Percentiles rank a stretch among this genome's conserved stretches.
phyloP scores from a whole-genome alignment of 2,797 vertebrate genomes.

The Ceyx erithaca region DNA sequence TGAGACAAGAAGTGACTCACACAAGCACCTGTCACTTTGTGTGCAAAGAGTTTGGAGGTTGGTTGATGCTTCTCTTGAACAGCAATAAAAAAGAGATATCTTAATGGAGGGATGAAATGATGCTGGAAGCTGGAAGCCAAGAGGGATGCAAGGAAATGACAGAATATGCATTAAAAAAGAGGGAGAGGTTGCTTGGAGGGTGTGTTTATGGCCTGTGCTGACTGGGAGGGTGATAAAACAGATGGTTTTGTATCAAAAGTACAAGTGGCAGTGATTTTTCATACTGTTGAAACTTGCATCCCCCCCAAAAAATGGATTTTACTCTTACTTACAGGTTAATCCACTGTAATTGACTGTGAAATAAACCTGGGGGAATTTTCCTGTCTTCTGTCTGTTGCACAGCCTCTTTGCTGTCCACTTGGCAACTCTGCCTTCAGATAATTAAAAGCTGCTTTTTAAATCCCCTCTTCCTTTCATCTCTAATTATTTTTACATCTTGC shows the following conservation, averaged over 20 bases:
- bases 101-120: not conserved
- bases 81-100: not conserved
- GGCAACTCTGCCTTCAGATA: not conserved
- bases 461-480: not conserved
- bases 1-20: not conserved
- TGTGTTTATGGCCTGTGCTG: slow-evolving; percentile 5
- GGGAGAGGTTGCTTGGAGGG: slow-evolving; percentile 4
- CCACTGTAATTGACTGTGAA: slow-evolving; percentile 29
- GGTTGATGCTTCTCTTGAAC: not conserved
- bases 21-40: not conserved
- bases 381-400: not conserved
- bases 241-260: not conserved
- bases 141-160: not conserved
- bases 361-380: slow-evolving; percentile 42
- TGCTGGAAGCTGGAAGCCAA: not conserved
- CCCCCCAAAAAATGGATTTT: not conserved
- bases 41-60: not conserved
- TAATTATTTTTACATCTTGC: not conserved
- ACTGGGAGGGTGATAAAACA: slow-evolving; percentile 10
- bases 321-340: slow-evolving; percentile 23
- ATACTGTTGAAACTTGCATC: slow-evolving; percentile 32
- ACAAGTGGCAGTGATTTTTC: not conserved
- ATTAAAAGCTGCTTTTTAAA: slow-evolving; percentile 51
- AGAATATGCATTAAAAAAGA: slow-evolving; percentile 6
- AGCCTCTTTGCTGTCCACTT: slow-evolving; percentile 18